Evolutionary conservation across 2,113 vertebrate species (phyloP).

Genomic region (Semnornis frantzii): DNA sequence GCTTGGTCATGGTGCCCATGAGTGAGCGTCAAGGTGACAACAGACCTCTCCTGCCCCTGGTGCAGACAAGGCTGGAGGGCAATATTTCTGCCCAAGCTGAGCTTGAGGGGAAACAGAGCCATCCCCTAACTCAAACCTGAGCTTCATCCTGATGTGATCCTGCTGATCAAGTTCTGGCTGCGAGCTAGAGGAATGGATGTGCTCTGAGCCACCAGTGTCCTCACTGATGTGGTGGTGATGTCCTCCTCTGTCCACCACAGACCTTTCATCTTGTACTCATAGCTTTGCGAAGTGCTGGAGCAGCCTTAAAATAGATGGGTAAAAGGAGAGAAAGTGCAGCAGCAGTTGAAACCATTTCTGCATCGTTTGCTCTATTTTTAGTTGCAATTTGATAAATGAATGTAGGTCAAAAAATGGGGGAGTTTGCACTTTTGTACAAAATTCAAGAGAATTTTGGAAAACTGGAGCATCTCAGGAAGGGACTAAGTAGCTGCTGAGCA

Average conservation of each 20-base stretch:
- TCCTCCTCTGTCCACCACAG: background rate
- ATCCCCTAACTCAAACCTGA: background rate
- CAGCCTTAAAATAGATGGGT: background rate
- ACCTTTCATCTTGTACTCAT: background rate
- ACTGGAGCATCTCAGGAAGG: background rate
- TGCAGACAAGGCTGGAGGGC: background rate
- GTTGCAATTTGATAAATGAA: conserved; percentile 19
- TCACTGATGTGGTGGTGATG: background rate
- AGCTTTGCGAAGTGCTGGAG: background rate
- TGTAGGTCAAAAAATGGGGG: conserved; percentile 21
- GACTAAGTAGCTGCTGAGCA: background rate
- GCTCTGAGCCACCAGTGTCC: background rate
- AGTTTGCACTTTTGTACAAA: background rate
- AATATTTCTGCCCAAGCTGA: background rate
- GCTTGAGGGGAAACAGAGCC: background rate
- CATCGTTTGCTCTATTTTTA: conserved; percentile 16
- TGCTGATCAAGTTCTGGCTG: background rate
- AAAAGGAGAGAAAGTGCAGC: background rate
- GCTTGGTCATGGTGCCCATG: background rate
- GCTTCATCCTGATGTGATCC: too few relatives aligned
- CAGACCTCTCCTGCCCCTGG: background rate
- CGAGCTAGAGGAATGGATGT: background rate
- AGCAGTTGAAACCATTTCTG: background rate
- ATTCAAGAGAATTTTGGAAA: background rate
- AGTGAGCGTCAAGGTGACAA: background rate